Conservation (phyloP, 2,888 invertebrate genomes). For the Hyalella azteca region DNA sequence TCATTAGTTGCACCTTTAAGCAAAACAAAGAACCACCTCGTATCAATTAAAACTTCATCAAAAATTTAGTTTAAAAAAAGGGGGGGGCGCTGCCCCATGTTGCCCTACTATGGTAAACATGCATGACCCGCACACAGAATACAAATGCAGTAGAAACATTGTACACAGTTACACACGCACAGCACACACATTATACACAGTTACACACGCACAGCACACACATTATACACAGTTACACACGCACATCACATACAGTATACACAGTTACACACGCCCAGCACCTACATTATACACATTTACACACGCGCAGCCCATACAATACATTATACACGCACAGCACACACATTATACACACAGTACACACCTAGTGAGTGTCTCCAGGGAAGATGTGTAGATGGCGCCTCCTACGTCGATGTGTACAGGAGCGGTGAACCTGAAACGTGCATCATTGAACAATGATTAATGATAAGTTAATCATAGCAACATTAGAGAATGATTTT, state of each 20-base stretch:
- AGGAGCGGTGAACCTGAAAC: slow-evolving; percentile 80
- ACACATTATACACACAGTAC: slow-evolving; percentile 61
- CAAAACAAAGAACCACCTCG: no score
- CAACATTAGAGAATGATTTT: neutral
- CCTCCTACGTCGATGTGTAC: slow-evolving; percentile 98
- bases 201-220: neutral
- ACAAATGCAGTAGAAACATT: no score
- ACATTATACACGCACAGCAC: neutral
- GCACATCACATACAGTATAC: neutral
- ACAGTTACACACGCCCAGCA: neutral
- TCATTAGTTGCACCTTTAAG: no score
- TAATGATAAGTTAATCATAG: neutral
- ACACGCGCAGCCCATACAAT: neutral
- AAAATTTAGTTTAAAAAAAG: no score
- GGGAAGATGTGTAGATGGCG: slow-evolving; percentile 92
- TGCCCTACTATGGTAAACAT: no score
- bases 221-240: neutral
- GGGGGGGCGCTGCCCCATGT: no score
- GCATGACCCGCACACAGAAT: no score
- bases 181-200: neutral
- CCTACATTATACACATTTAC: neutral
- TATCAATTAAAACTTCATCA: no score
- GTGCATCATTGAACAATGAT: neutral
- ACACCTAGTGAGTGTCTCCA: slow-evolving; percentile 93
- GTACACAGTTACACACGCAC: no score